phyloP scores from a whole-genome alignment of 1,140 invertebrate genomes.

The Araneus ventricosus region DNA sequence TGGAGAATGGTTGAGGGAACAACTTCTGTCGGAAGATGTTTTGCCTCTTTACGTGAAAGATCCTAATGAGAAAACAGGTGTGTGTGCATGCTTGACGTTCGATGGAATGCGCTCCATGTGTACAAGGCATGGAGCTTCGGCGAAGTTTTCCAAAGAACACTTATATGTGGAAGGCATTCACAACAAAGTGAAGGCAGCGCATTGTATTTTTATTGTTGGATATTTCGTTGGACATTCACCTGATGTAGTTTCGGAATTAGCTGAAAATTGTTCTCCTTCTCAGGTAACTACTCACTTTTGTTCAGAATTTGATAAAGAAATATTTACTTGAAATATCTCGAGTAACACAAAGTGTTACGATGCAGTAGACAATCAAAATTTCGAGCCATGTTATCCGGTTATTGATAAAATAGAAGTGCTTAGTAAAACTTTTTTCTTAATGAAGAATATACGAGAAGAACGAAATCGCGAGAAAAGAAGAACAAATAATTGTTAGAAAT shows the following conservation, averaged over 20 bases:
- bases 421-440: no score
- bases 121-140: slow-evolving; percentile 17
- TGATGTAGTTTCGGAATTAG: slow-evolving; percentile 13
- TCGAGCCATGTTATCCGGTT: no score
- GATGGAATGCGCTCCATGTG: slow-evolving; percentile 35
- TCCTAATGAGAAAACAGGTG: background rate
- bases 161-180: background rate
- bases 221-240: slow-evolving; percentile 54
- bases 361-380: no score
- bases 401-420: no score
- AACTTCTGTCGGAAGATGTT: slow-evolving; percentile 28
- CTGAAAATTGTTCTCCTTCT: background rate
- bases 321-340: no score
- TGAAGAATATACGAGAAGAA: no score
- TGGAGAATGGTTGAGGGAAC: background rate
- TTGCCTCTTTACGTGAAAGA: background rate
- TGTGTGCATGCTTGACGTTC: slow-evolving; percentile 37
- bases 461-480: no score
- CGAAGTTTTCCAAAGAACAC: slow-evolving; percentile 17
- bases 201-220: slow-evolving; percentile 41
- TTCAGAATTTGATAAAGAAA: no score
- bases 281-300: background rate
- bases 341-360: no score
- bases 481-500: no score
- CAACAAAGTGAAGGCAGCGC: background rate